Evolutionary conservation across 2,797 vertebrate species (phyloP).

Genomic region (Pelochelys cantorii): DNA sequence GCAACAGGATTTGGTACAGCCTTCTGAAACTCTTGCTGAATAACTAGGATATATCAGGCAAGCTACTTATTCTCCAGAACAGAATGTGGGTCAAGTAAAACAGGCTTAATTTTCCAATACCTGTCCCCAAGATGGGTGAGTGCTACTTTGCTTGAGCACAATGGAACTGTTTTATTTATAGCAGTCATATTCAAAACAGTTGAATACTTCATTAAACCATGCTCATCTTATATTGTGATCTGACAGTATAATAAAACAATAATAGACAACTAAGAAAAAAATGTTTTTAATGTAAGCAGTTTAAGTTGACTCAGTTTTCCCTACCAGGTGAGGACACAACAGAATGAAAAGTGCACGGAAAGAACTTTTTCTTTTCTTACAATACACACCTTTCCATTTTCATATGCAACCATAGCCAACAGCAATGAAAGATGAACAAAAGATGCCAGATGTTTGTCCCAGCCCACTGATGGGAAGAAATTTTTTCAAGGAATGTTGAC

Average conservation of each 20-base stretch:
- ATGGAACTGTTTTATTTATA: not conserved
- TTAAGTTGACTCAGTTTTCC: not conserved
- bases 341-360: not conserved
- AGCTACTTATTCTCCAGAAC: not conserved
- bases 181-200: not conserved
- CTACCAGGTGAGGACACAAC: not conserved
- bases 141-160: not conserved
- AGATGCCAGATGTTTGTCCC: constrained; percentile 56
- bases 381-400: not conserved
- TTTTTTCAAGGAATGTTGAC: constrained; percentile 37
- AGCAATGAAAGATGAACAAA: not conserved
- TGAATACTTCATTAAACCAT: not conserved
- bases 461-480: constrained; percentile 25
- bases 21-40: not conserved
- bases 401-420: not conserved
- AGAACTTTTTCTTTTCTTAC: not conserved
- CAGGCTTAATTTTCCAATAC: not conserved
- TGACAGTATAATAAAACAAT: not conserved
- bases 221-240: not conserved
- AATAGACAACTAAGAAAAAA: not conserved
- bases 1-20: not conserved
- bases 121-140: not conserved
- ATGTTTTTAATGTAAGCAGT: not conserved
- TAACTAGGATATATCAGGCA: not conserved
- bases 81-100: not conserved